Evolutionary conservation across 2,888 invertebrate species (phyloP).

Genomic region (Omphaloscelis lunosa): DNA sequence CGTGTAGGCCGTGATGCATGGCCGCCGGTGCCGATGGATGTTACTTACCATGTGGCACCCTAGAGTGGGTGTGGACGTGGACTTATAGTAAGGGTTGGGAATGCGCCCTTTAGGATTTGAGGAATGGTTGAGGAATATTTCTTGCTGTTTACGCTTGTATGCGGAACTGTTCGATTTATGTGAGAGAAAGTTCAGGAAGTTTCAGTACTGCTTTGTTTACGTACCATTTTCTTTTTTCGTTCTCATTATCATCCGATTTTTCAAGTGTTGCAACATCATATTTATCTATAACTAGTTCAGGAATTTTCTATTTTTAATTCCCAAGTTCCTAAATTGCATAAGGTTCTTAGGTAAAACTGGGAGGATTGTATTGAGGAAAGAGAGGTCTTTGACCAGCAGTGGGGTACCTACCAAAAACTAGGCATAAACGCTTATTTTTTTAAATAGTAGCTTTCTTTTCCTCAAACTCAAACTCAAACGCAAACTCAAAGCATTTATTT

Average conservation of each 20-base stretch:
- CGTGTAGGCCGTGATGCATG: conserved; percentile 85
- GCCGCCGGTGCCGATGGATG: conserved; percentile 76
- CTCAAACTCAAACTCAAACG: no score
- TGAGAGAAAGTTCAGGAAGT: conserved; percentile 28
- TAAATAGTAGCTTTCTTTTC: no score
- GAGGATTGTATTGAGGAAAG: no score
- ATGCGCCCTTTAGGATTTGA: conserved; percentile 52
- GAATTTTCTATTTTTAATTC: neutral
- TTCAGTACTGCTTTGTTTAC: neutral
- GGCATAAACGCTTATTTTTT: no score
- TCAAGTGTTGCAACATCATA: neutral
- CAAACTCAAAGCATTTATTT: no score
- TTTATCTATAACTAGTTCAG: no score
- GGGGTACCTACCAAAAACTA: no score
- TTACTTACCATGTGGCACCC: conserved; percentile 72
- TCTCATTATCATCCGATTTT: neutral
- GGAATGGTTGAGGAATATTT: conserved; percentile 22
- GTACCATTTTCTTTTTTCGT: neutral
- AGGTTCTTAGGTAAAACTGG: no score
- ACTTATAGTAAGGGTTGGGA: conserved; percentile 60
- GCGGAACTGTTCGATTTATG: conserved; percentile 57
- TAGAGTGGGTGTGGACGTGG: conserved; percentile 72
- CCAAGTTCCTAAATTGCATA: no score
- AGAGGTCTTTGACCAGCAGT: neutral
- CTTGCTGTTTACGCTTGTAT: conserved; percentile 30